Evolutionary conservation across 2,888 invertebrate species (phyloP).

Genomic region (Arenicola marina): DNA sequence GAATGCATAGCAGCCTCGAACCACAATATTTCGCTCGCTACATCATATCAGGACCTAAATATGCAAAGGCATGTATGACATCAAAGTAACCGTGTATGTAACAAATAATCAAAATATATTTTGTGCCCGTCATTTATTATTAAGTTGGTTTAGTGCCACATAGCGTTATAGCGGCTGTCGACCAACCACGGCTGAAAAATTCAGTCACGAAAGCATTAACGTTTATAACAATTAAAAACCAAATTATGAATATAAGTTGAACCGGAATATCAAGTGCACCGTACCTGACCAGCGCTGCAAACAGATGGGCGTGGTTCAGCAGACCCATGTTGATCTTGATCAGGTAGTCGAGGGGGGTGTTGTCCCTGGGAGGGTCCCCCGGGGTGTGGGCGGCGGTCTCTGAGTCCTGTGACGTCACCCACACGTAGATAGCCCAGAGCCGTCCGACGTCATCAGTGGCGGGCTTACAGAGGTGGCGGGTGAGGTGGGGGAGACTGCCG

Average conservation of each 20-base stretch:
- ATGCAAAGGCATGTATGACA: too few relatives aligned
- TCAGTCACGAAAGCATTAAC: background rate
- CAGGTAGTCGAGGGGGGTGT: slow-evolving; percentile 53
- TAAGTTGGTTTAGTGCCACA: too few relatives aligned
- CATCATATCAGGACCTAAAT: too few relatives aligned
- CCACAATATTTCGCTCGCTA: too few relatives aligned
- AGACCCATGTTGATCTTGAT: slow-evolving; percentile 48
- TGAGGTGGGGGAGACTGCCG: background rate
- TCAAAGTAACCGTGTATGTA: too few relatives aligned
- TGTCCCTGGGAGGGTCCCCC: slow-evolving; percentile 42
- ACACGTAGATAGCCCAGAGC: slow-evolving; percentile 48
- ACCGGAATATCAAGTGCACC: too few relatives aligned
- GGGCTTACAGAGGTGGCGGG: background rate
- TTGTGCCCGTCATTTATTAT: background rate
- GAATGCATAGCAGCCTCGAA: too few relatives aligned
- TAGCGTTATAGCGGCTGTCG: too few relatives aligned
- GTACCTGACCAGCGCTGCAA: slow-evolving; percentile 37
- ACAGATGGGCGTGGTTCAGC: slow-evolving; percentile 56
- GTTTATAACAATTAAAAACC: background rate
- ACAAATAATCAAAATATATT: too few relatives aligned
- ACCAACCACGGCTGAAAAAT: background rate
- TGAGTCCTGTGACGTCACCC: slow-evolving; percentile 54
- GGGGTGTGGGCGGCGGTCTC: slow-evolving; percentile 40
- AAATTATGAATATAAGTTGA: too few relatives aligned
- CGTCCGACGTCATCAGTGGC: slow-evolving; percentile 71